These are phyloP conservation scores for Thalassophryne amazonica DNA, from an alignment of 2,797 vertebrate species.

Conservation along the genomic window DNA sequence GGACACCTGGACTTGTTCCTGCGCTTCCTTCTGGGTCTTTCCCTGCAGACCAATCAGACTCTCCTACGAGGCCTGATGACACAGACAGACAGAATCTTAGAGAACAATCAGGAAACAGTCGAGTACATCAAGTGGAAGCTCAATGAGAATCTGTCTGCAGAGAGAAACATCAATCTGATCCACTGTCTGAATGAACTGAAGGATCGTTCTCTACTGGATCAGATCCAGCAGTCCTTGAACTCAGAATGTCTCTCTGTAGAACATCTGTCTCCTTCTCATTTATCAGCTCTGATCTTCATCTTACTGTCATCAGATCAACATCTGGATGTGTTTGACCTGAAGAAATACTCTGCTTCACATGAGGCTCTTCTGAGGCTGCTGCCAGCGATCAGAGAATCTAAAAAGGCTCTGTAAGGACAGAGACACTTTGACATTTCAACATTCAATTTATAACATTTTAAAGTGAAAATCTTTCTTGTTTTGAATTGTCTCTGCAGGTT, in stretches of 20 bases:
- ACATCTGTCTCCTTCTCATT: constrained; percentile 16
- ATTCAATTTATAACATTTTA: too few relatives aligned
- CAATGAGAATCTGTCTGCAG: constrained; percentile 17
- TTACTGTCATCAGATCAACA: constrained; percentile 22
- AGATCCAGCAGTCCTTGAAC: constrained; percentile 24
- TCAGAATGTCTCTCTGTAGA: constrained; percentile 14
- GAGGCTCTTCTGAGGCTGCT: too few relatives aligned
- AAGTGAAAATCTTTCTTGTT: too few relatives aligned
- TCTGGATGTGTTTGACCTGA: constrained; percentile 26
- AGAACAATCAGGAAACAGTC: background rate
- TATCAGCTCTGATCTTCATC: constrained; percentile 38
- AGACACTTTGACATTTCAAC: too few relatives aligned
- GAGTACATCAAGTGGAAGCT: constrained; percentile 31
- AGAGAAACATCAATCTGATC: constrained; percentile 37
- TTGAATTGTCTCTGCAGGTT: too few relatives aligned
- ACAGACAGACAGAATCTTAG: too few relatives aligned
- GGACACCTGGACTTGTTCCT: background rate
- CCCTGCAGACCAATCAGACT: constrained; percentile 15
- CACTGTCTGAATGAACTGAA: constrained; percentile 45
- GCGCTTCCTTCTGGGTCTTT: constrained; percentile 5
- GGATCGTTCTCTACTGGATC: constrained; percentile 31
- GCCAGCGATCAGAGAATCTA: too few relatives aligned
- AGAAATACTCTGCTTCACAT: constrained; percentile 20
- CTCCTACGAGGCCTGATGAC: too few relatives aligned
- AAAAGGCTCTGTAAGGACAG: too few relatives aligned